Evolutionary conservation across 2,113 vertebrate species (phyloP).

Genomic region (Myrmophylax atrothorax): DNA sequence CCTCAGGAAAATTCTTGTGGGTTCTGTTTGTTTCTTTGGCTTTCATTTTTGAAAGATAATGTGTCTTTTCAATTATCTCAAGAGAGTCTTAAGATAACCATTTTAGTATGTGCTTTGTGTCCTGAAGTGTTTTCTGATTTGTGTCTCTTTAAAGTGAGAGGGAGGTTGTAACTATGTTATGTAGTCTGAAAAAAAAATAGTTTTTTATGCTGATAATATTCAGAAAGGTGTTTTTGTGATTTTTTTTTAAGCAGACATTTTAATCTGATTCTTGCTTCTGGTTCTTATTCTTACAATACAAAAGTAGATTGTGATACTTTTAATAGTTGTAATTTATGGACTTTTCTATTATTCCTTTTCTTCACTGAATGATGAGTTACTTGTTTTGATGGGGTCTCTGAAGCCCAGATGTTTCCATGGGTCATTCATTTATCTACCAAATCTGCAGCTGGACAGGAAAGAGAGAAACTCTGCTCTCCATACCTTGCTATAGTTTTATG

Average conservation of each 20-base stretch:
- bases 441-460: neutral
- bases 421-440: neutral
- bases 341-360: neutral
- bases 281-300: neutral
- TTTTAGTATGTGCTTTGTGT: neutral
- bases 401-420: neutral
- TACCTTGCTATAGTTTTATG: neutral
- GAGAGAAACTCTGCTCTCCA: neutral
- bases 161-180: neutral
- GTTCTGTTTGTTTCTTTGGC: neutral
- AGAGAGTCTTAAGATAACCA: neutral
- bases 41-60: neutral
- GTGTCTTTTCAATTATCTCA: neutral
- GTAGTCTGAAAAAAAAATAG: neutral
- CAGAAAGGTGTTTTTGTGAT: neutral
- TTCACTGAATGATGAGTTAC: neutral
- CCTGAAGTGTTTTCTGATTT: neutral
- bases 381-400: neutral
- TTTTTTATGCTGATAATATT: neutral
- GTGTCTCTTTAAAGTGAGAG: neutral
- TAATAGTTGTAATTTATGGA: neutral
- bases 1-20: neutral
- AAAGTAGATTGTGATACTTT: neutral
- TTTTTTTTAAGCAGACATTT: neutral
- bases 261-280: neutral